Base-by-base conservation (phyloP, 2,113 vertebrate genomes). In the Callospermophilus lateralis region DNA sequence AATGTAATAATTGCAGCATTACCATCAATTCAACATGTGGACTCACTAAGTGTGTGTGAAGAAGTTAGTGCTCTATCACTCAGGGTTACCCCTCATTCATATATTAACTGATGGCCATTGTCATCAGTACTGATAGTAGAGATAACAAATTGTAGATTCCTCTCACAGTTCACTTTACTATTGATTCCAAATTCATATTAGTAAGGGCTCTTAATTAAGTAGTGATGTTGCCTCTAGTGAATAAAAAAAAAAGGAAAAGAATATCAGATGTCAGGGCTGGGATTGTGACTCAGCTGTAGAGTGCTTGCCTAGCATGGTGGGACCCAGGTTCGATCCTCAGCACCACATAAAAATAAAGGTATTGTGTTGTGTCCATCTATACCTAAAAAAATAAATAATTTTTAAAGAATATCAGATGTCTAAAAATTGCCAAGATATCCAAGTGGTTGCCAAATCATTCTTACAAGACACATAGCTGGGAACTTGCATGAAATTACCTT, bases 301-400 rank as follows among this genome's bases (percentile, higher is more conserved):
- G 45, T 0, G 1, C 45, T 45, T 8, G 1, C 45, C 8, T 45
- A 45, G 45, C 45, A 45, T 0, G 8, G 45, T 1, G 8, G 45
- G 45, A 45, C 45, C 45, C 8, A 8, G 45, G 45, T 45, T 45
- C 45, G 8, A 45, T 45, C 45, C 45, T 45, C 45, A 45, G 45
- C 45, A 8, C 45, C 45, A 45, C 45, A 45, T 45, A 45, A 8
- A 45, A 45, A 45, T 45, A 45, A 45, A 45, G 45, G 45, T 45
- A 45, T 45, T 45, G 45, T 45, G 8, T 45, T 45, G 45, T 45
- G 45, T 9, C 45, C 45, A 45, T 45, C 45, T 45, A 45, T 8
- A 45, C 8, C 45, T 45, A 45, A 45, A 45, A 45, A 45, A 8
- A 45, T 45, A 45, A 45, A 45, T 45, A 45, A 9, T 45, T 45